Evolutionary conservation across 2,888 invertebrate genomes (phyloP).

Genomic region (Pseudeuparius sepicola): DNA sequence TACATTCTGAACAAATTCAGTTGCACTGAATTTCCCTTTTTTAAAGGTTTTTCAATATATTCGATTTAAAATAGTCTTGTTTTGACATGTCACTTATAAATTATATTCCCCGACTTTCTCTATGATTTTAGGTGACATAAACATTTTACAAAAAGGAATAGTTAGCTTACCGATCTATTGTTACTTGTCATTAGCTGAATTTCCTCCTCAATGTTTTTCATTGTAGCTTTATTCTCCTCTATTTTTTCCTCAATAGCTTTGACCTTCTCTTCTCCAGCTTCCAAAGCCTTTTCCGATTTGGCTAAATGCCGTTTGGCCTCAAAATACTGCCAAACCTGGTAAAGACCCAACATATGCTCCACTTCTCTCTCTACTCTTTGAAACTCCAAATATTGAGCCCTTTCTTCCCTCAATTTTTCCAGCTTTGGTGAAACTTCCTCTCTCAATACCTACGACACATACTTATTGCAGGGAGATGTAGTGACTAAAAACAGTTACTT

Average conservation of each 20-base stretch:
- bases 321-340: conserved; percentile 62
- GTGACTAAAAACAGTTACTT: conserved; percentile 15
- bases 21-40: too few species aligned
- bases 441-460: conserved; percentile 56
- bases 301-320: conserved; percentile 29
- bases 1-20: too few species aligned
- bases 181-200: conserved; percentile 53
- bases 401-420: conserved; percentile 74
- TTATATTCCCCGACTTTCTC: too few species aligned
- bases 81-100: too few species aligned
- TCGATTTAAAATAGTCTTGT: too few species aligned
- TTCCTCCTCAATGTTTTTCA: conserved; percentile 47
- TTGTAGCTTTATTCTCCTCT: conserved; percentile 43
- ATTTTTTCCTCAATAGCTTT: conserved; percentile 38
- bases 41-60: too few species aligned
- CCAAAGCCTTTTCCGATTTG: conserved; percentile 29
- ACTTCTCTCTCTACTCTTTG: conserved; percentile 78
- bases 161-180: conserved; percentile 58
- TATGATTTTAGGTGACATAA: too few species aligned
- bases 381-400: conserved; percentile 76
- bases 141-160: too few species aligned
- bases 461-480: too few species aligned
- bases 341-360: conserved; percentile 66
- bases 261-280: conserved; percentile 28
- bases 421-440: conserved; percentile 91